phyloP scores from a whole-genome alignment of 2,888 invertebrate genomes.

The Pandemis corylana region DNA sequence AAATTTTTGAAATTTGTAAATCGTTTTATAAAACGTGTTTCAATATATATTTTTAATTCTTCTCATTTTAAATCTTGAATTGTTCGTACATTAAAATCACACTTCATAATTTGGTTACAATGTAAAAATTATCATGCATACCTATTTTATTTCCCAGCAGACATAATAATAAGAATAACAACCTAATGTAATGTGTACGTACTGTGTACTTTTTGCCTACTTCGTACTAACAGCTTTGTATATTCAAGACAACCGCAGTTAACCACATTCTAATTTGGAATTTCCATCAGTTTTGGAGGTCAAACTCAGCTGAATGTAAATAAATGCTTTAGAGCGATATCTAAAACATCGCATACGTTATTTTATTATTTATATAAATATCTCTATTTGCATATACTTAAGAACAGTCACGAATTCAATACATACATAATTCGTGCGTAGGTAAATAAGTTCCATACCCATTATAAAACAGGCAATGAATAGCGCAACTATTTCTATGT shows the following conservation, averaged over 20 bases:
- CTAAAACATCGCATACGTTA: too few species aligned
- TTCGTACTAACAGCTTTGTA: constrained; percentile 1
- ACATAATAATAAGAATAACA: neutral
- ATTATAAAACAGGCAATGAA: constrained; percentile 89
- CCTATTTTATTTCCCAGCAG: neutral
- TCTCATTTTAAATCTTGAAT: too few species aligned
- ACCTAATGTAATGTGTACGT: neutral
- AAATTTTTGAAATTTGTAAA: too few species aligned
- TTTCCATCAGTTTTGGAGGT: constrained; percentile 1
- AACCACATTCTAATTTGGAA: neutral
- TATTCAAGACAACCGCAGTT: constrained; percentile 1
- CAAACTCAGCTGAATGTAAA: neutral
- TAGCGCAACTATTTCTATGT: constrained; percentile 89
- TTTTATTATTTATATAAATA: too few species aligned
- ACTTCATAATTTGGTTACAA: too few species aligned
- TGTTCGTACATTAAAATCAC: too few species aligned
- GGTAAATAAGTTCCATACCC: constrained; percentile 73
- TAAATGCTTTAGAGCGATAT: neutral
- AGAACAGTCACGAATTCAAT: neutral
- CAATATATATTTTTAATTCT: too few species aligned
- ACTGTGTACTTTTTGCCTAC: neutral
- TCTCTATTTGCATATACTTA: neutral
- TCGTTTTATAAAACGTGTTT: too few species aligned
- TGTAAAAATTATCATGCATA: too few species aligned
- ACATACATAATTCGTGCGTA: neutral